A percentile compares a stretch with the other conserved stretches of the same genome.
Evolutionary conservation across 2,113 vertebrate genomes (phyloP).

Genomic region (Paracanthobrama guichenoti): DNA sequence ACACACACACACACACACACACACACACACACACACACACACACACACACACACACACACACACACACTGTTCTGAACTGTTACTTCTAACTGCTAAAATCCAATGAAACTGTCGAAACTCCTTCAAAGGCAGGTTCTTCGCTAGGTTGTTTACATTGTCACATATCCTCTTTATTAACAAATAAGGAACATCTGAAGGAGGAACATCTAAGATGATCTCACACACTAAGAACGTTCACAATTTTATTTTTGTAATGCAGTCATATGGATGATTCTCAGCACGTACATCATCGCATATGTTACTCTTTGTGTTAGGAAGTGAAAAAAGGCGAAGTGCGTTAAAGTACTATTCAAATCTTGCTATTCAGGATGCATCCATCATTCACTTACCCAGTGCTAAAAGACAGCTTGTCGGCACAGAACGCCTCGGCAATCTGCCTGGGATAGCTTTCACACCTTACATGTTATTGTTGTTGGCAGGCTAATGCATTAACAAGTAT

Average conservation of each 20-base stretch:
- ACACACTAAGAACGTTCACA: neutral
- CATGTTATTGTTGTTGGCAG: slow-evolving; percentile 57
- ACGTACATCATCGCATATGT: slow-evolving; percentile 57
- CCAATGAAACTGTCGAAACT: slow-evolving; percentile 39
- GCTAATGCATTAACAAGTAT: slow-evolving; percentile 57
- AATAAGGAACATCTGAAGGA: slow-evolving; percentile 3
- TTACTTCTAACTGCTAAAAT: neutral
- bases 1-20: too few species aligned
- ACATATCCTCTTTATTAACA: neutral
- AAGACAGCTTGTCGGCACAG: slow-evolving; percentile 52
- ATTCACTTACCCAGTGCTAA: slow-evolving; percentile 41
- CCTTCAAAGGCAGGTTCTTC: slow-evolving; percentile 22
- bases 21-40: too few species aligned
- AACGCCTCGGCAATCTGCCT: slow-evolving; percentile 48
- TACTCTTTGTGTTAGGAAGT: slow-evolving; percentile 32
- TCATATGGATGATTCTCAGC: slow-evolving; percentile 39
- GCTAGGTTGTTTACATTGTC: slow-evolving; percentile 37
- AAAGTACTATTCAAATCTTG: slow-evolving; percentile 21
- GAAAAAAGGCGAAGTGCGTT: neutral
- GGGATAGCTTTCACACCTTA: slow-evolving; percentile 51
- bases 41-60: neutral
- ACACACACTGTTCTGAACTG: neutral
- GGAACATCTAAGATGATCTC: slow-evolving; percentile 22
- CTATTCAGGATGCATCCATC: slow-evolving; percentile 41
- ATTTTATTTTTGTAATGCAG: slow-evolving; percentile 25